A percentile compares a stretch with the other conserved stretches of the same genome.
These are phyloP conservation scores for Girardinichthys multiradiatus DNA, from an alignment of 2,113 vertebrate species.

Conservation along the genomic window DNA sequence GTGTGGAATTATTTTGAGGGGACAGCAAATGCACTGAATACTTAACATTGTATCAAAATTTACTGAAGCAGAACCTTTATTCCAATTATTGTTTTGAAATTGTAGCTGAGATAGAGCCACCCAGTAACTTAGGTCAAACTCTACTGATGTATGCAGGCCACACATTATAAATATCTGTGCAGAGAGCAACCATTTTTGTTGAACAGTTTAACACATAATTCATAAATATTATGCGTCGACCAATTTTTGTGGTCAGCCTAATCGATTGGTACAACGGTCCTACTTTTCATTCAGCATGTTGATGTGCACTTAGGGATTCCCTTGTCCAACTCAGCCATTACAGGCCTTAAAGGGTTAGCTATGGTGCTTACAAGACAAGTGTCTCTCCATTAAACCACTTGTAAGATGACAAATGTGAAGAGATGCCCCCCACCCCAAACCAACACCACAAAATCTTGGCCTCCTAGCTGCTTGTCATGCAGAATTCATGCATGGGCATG, in stretches of 20 bases:
- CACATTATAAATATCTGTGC: not conserved
- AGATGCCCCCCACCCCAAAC: slow-evolving; percentile 13
- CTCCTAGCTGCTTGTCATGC: slow-evolving; percentile 20
- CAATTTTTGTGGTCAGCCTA: not conserved
- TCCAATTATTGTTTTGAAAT: too few species aligned
- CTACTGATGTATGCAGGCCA: not conserved
- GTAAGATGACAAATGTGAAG: slow-evolving; percentile 13
- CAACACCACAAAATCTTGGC: slow-evolving; percentile 20
- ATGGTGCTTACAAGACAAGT: slow-evolving; percentile 9
- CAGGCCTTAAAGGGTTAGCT: slow-evolving; percentile 10
- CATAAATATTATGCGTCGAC: not conserved
- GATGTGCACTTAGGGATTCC: not conserved
- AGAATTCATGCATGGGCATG: slow-evolving; percentile 50
- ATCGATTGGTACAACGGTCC: not conserved
- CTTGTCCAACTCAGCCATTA: not conserved
- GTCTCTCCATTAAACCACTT: slow-evolving; percentile 18
- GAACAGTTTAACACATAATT: too few species aligned
- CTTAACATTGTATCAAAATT: too few species aligned
- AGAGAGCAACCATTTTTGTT: not conserved
- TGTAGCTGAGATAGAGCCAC: too few species aligned
- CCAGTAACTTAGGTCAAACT: too few species aligned
- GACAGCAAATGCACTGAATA: too few species aligned
- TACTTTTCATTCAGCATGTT: not conserved
- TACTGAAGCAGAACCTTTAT: not conserved
- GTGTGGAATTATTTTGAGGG: too few species aligned